These are phyloP conservation scores for Rotaria macrura DNA, from an alignment of 2,888 invertebrate species.

Conservation along the genomic window DNA sequence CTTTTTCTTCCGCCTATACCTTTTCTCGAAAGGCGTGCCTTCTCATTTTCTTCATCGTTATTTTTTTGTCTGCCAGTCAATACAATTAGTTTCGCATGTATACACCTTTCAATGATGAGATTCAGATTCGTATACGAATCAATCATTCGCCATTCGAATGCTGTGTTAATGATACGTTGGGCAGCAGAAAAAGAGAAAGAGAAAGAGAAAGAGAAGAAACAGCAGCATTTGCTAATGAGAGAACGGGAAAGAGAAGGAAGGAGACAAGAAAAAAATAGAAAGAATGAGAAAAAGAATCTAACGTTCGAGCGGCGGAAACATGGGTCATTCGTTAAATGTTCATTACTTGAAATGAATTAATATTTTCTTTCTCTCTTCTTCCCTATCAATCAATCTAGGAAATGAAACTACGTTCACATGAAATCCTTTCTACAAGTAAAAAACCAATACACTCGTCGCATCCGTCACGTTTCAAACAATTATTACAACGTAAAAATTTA, in stretches of 20 bases:
- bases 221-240: constrained; percentile 12
- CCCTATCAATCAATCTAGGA: no score
- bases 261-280: not conserved
- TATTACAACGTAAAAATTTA: not conserved
- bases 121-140: not conserved
- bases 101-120: constrained; percentile 4
- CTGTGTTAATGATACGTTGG: constrained; percentile 12
- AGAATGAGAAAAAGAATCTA: not conserved
- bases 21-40: not conserved
- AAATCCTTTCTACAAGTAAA: not conserved
- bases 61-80: not conserved
- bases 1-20: not conserved
- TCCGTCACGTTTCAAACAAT: not conserved
- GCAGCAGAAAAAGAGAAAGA: not conserved
- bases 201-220: not conserved
- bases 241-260: not conserved
- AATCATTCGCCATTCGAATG: not conserved
- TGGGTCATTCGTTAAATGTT: not conserved
- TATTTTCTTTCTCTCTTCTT: not conserved
- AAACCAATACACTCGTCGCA: not conserved
- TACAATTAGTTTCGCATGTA: constrained; percentile 8
- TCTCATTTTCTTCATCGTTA: not conserved
- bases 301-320: constrained; percentile 3
- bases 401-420: constrained; percentile 19
- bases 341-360: constrained; percentile 11